phyloP scores from a whole-genome alignment of 2,113 vertebrate genomes.

The Gymnobelideus leadbeateri region DNA sequence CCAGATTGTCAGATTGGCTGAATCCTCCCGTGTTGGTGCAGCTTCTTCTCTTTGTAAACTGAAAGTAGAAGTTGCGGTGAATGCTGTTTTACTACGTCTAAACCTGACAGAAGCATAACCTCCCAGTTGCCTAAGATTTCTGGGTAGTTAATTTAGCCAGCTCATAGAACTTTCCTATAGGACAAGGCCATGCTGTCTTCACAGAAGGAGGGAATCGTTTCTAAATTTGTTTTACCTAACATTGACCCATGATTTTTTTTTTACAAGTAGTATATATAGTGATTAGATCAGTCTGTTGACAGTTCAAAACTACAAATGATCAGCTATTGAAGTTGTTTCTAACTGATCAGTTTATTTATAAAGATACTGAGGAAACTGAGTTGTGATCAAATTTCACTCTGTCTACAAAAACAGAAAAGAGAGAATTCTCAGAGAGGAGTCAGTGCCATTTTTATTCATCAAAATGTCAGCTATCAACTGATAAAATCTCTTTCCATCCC shows the following conservation, averaged over 20 bases:
- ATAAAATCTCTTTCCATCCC: neutral
- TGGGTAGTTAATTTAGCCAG: neutral
- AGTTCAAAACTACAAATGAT: neutral
- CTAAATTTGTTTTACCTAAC: neutral
- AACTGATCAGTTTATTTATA: conserved; percentile 21
- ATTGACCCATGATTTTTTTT: neutral
- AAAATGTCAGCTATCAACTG: conserved; percentile 48
- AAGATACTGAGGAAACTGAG: conserved; percentile 23
- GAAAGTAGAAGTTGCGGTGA: neutral
- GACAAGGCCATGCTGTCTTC: rapidly evolving
- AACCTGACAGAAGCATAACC: neutral
- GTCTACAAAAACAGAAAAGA: conserved; percentile 9
- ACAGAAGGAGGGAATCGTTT: neutral
- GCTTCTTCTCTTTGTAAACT: conserved; percentile 14
- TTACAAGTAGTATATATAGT: conserved; percentile 30
- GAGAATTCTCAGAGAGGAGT: conserved; percentile 46
- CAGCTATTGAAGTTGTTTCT: conserved; percentile 22
- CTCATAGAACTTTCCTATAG: neutral
- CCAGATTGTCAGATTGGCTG: neutral
- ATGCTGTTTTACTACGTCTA: conserved; percentile 28
- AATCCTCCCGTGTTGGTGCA: neutral
- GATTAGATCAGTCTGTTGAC: neutral
- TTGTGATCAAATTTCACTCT: conserved; percentile 50
- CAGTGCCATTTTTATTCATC: conserved; percentile 47
- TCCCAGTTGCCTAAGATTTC: neutral